Evolutionary conservation across 92 coral and sea anemone genomes (phyloP), one percentile per base, ranked within the genome.

Genomic region (Porites divaricata): DNA sequence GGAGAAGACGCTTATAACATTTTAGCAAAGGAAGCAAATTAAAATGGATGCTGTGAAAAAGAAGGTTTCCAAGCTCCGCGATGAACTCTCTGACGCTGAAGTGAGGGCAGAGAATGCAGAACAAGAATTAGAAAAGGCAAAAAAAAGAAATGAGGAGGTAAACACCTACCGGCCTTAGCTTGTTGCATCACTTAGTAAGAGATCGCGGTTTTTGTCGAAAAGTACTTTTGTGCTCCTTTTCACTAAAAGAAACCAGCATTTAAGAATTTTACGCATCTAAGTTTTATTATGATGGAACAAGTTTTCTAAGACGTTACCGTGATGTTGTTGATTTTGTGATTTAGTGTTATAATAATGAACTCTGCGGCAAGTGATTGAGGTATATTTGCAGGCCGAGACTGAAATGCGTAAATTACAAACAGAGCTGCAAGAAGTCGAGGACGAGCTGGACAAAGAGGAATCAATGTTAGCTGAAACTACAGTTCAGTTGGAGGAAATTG

Each of bases 11-110:
- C 13, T 82, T 21, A 9, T 17, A 61, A 54, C 54, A 23, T 15
- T 58, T 19, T 16, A 9, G 26, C 21, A 14, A 9, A 62, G 59
- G 48, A 22, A 63, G 49, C 89, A 35, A 35, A 35, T 35, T 35
- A 92, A 89, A 77, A 97, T 97, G 99, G 99, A 97, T 23, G 76
- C 91, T 63, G 93, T 96, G 49, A 95, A 90, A 93, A 96, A 96
- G 88, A 96, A 96, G 95, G 86, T 96, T 91, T 84, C 89, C 65
- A 82, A 82, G 12, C 97, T 96, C 70, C 83, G 84, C 88, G 74
- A 69, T 22, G 68, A 74, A 19, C 94, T 96, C 74, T 91, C 89
- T 2, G 97, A 94, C 4, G 95, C 97, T 66, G 98, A 94, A 79
- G 48, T 24, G 8, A 89, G 93, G n/a, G 99, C 99, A 16, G 14